Evolutionary conservation across 2,113 vertebrate species (phyloP), one percentile per base, ranked within the genome.

Genomic region (Tragelaphus buxtoni): DNA sequence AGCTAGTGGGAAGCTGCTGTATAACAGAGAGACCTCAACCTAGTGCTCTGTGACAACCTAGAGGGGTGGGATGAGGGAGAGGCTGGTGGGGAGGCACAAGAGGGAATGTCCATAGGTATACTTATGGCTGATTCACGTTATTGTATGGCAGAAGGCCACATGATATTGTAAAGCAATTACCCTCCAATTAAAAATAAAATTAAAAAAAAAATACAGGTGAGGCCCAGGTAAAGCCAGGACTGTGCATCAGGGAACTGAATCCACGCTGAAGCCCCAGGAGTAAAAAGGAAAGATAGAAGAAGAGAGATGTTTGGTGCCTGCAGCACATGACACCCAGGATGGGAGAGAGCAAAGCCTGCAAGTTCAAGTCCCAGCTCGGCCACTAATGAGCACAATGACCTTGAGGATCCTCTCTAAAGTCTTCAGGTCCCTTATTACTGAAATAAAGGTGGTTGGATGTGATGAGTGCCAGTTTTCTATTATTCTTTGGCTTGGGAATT

Each of bases 401-500:
- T 90, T 63, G 81, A 96, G n/a, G 13, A 32, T 53, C 26, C 53
- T 58, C 39, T 51, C 45, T 74, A 4, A 32, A 49, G 32, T 56
- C 94, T 93, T 93, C 42, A 16, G 32, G 9, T 35, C 74, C 39
- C 87, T 87, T 82, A 87, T 94, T 91, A 65, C 58, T 90, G 51
- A 94, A 42, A 90, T 53, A 72, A 91, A 97, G 39, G 69, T 49
- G 72, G 56, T 4, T 79, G 61, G 9, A 45, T 35, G 53, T 53
- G 72, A 90, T 45, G 84, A 94, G 77, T 81, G 45, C 76, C 84
- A 92, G 77, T 49, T 95, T 90, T 93, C 92, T 74, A 63, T 95
- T 90, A 91, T 51, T 90, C 69, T 92, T 85, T 95, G 96, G 74
- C 65, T 94, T 95, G 63, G 79, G 14, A 92, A 91, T 97, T 97